Conservation (phyloP, 2,797 vertebrate species). For the Lateolabrax maculatus region DNA sequence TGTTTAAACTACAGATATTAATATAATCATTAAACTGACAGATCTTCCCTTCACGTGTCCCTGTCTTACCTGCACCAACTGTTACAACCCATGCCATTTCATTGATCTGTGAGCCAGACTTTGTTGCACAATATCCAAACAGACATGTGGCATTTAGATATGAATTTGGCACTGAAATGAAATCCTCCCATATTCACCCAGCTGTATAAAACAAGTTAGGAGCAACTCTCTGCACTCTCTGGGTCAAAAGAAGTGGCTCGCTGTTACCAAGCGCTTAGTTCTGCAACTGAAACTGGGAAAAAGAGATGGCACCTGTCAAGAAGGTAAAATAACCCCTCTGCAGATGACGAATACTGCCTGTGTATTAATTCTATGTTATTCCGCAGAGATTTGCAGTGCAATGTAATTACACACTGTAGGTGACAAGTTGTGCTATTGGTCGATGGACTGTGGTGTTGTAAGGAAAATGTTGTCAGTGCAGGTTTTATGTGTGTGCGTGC, state of each 20-base stretch:
- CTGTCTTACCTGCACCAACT: background rate
- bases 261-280: slow-evolving; percentile 60
- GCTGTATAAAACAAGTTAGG: slow-evolving; percentile 50
- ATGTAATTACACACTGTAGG: background rate
- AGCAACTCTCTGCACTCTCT: background rate
- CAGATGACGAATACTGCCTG: background rate
- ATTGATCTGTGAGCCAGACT: slow-evolving; percentile 29
- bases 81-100: slow-evolving; percentile 10
- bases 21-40: slow-evolving; percentile 36
- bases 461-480: background rate
- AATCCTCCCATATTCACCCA: slow-evolving; percentile 49
- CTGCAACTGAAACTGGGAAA: slow-evolving; percentile 55
- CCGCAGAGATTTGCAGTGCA: background rate
- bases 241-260: slow-evolving; percentile 19
- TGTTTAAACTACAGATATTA: slow-evolving; percentile 25
- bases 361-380: background rate
- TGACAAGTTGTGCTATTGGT: background rate
- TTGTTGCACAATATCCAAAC: slow-evolving; percentile 61
- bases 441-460: background rate
- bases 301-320: slow-evolving; percentile 68
- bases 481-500: background rate
- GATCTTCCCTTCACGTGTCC: background rate
- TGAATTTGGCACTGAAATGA: slow-evolving; percentile 36
- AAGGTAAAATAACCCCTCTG: slow-evolving; percentile 60
- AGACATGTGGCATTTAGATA: slow-evolving; percentile 36